A percentile compares a stretch with the other conserved stretches of the same genome.
These are phyloP conservation scores for Agriopis aurantiaria DNA, from an alignment of 2,888 invertebrate genomes.

Conservation along the genomic window DNA sequence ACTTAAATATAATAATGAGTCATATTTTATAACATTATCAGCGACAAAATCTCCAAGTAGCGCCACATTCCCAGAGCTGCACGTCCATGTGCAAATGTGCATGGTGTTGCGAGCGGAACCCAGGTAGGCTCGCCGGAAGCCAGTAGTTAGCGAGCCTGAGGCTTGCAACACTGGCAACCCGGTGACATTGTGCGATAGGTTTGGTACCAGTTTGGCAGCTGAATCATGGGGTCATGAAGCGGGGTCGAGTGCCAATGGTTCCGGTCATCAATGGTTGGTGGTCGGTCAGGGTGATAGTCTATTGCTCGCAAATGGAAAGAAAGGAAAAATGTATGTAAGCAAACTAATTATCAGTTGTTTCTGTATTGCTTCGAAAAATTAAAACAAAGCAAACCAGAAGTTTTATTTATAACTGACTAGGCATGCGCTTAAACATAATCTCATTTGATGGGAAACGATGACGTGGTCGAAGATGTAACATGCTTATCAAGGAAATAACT, in stretches of 20 bases:
- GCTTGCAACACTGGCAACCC: conserved; percentile 43
- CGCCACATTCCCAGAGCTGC: conserved; percentile 9
- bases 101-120: conserved; percentile 39
- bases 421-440: too few species aligned
- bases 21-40: neutral
- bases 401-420: too few species aligned
- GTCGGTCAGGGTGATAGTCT: too few species aligned
- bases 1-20: too few species aligned
- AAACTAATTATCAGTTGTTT: too few species aligned
- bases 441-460: too few species aligned
- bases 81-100: neutral
- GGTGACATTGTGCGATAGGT: conserved; percentile 40
- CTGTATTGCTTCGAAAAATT: too few species aligned
- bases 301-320: too few species aligned
- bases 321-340: neutral
- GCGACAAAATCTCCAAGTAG: neutral
- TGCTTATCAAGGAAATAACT: too few species aligned
- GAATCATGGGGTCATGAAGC: conserved; percentile 27
- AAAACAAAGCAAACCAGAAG: too few species aligned
- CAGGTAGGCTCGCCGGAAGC: conserved; percentile 46
- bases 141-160: conserved; percentile 44
- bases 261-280: too few species aligned
- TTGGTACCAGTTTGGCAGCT: conserved; percentile 21
- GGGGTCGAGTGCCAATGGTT: conserved; percentile 10
- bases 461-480: too few species aligned